Conservation (phyloP, 2,888 invertebrate genomes). For the Leucophenga montana region DNA sequence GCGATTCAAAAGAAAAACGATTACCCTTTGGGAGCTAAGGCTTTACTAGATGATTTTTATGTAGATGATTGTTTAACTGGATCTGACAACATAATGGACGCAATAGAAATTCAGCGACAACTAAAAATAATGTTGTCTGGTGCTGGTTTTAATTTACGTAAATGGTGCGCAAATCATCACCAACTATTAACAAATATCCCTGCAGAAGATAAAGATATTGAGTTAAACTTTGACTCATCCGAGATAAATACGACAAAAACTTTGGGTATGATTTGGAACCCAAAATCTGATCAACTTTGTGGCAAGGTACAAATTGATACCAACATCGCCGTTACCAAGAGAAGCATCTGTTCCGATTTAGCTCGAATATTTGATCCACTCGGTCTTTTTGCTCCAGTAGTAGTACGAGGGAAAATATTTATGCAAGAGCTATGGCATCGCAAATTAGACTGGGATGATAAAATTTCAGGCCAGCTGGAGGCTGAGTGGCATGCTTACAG, state of each 20-base stretch:
- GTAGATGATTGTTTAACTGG: slow-evolving; percentile 34
- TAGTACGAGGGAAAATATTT: too few relatives aligned
- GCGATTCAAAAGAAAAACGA: not conserved
- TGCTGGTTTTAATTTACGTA: slow-evolving; percentile 7
- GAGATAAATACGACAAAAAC: slow-evolving; percentile 1
- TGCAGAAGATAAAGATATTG: slow-evolving; percentile 4
- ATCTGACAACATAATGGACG: slow-evolving; percentile 15
- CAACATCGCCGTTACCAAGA: too few relatives aligned
- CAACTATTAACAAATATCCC: slow-evolving; percentile 9
- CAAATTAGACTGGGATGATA: too few relatives aligned
- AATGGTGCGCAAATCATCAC: slow-evolving; percentile 29
- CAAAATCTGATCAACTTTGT: not conserved
- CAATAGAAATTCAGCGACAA: slow-evolving; percentile 2
- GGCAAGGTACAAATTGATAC: too few relatives aligned
- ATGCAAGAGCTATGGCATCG: too few relatives aligned
- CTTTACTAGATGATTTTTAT: slow-evolving; percentile 25
- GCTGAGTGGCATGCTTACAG: too few relatives aligned
- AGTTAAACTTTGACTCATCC: not conserved
- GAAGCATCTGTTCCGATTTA: too few relatives aligned
- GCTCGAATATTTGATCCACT: too few relatives aligned
- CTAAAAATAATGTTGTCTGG: slow-evolving; percentile 22
- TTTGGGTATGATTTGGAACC: slow-evolving; percentile 4
- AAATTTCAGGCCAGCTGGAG: too few relatives aligned
- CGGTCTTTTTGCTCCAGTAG: too few relatives aligned
- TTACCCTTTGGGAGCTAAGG: not conserved